Conservation (phyloP, 2,888 invertebrate genomes). For the Gasteruption jaculator region DNA sequence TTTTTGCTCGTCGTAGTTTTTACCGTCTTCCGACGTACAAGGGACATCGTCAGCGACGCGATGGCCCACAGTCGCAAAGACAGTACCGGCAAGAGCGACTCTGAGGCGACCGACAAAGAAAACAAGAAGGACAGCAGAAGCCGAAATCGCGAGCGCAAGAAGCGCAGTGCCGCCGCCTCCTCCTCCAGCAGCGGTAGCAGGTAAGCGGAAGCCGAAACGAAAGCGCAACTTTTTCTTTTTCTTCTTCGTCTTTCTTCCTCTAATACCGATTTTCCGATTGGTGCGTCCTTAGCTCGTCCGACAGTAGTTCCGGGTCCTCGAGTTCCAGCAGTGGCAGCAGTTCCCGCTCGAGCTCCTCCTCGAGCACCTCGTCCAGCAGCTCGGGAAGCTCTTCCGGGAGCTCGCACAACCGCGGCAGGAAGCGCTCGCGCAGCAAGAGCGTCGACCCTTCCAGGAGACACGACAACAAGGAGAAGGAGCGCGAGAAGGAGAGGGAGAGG, state of each 20-base stretch:
- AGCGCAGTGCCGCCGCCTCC: conserved; percentile 69
- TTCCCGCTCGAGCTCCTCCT: conserved; percentile 67
- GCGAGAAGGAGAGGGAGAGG: conserved; percentile 52
- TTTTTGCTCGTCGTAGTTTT: too few species aligned
- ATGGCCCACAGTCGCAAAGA: conserved; percentile 72
- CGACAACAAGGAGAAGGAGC: conserved; percentile 50
- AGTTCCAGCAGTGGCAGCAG: conserved; percentile 54
- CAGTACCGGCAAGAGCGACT: conserved; percentile 53
- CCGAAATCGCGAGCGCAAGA: conserved; percentile 61
- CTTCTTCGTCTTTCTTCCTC: neutral
- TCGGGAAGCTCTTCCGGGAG: conserved; percentile 60
- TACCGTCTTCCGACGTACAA: too few species aligned
- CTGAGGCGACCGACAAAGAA: conserved; percentile 67
- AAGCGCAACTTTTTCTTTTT: neutral
- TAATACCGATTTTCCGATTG: neutral
- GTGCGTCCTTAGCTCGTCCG: conserved; percentile 65
- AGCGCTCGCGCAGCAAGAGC: conserved; percentile 49
- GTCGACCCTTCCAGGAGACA: conserved; percentile 47
- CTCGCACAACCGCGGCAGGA: conserved; percentile 64
- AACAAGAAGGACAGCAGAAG: conserved; percentile 67
- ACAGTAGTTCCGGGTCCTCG: conserved; percentile 65
- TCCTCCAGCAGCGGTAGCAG: conserved; percentile 79
- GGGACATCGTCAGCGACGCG: too few species aligned
- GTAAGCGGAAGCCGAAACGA: conserved; percentile 54
- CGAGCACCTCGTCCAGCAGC: conserved; percentile 75